These are phyloP conservation scores for Poeciliopsis prolifica DNA, from an alignment of 2,113 vertebrate genomes.

Conservation along the genomic window DNA sequence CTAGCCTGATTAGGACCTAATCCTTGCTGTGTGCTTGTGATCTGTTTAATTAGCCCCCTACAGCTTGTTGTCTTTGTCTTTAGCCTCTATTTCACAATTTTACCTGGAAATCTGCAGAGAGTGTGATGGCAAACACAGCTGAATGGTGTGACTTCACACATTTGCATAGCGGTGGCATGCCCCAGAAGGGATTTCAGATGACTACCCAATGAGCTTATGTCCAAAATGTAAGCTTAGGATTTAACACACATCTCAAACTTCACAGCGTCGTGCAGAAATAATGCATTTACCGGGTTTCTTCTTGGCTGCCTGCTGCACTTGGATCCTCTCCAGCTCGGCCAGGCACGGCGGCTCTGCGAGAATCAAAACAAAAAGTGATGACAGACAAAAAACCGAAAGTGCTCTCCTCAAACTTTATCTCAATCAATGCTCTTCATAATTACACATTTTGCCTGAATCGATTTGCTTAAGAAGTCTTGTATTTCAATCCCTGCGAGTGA, in stretches of 20 bases:
- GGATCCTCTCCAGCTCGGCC: constrained; percentile 91
- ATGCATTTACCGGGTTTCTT: constrained; percentile 82
- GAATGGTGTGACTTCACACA: not conserved
- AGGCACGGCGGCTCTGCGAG: constrained; percentile 92
- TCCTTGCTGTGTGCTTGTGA: constrained; percentile 60
- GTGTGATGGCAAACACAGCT: constrained; percentile 1
- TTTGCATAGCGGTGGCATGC: not conserved
- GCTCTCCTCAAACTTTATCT: constrained; percentile 50
- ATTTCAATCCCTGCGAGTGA: constrained; percentile 42
- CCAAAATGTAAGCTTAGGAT: not conserved
- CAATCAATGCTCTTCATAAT: constrained; percentile 61
- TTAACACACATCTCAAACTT: constrained; percentile 7
- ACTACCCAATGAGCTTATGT: constrained; percentile 8
- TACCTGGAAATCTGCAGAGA: constrained; percentile 5
- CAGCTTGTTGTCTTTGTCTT: constrained; percentile 30
- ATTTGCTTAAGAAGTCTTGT: constrained; percentile 54
- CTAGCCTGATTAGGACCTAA: constrained; percentile 63
- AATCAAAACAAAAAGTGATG: constrained; percentile 47
- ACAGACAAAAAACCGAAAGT: constrained; percentile 23
- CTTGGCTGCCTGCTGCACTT: constrained; percentile 91
- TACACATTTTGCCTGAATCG: constrained; percentile 42
- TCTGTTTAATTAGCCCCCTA: constrained; percentile 65
- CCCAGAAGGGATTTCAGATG: constrained; percentile 28
- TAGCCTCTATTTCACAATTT: constrained; percentile 27
- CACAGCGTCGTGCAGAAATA: not conserved